Evolutionary conservation across 2,888 invertebrate genomes (phyloP), one percentile per base, ranked within the genome.

Genomic region (Cosmia trapezina): DNA sequence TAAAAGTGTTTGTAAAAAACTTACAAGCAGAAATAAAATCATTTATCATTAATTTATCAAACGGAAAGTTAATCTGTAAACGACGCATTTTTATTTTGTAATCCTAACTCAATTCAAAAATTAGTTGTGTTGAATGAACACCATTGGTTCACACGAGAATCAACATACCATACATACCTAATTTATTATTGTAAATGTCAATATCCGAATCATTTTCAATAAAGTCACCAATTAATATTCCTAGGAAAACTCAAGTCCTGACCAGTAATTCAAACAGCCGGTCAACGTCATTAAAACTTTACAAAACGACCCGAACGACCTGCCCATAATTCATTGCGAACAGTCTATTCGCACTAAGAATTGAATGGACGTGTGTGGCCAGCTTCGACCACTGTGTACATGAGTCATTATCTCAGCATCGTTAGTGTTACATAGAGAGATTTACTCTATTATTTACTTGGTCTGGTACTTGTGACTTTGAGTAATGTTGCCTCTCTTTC

Each of bases 401-500:
- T 19, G 28, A 62, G 59, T 68, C 66, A 66, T 74, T 83, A 83
- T 63, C 22, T 61, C 53, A 43, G 61, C 51, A 41, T 67, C 80
- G 51, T 75, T 80, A 83, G 65, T 73, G 61, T 66, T 69, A 61
- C 47, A 70, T 67, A 57, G 56, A 83, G 47, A 19, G 83, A 64
- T 74, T 80, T 80, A 83, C 33, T 75, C 43, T 80, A 75, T 75
- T 63, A 80, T 14, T 54, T 17, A 54, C 64, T 57, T 60, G 63
- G 66, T 67, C 56, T 57, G 59, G 28, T 45, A 54, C 49, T 75
- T 45, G 37, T 64, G 83, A 80, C 80, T 74, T 80, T 80, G 80
- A 83, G 67, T 80, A 49, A 83, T 80, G 80, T 33, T 60, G 8
- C 11, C 33, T 53, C 56, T 74, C 83, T 57, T 73, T 67, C 53